These are phyloP conservation scores for Tonatia bakeri DNA, from an alignment of 2,113 vertebrate species.

Conservation along the genomic window DNA sequence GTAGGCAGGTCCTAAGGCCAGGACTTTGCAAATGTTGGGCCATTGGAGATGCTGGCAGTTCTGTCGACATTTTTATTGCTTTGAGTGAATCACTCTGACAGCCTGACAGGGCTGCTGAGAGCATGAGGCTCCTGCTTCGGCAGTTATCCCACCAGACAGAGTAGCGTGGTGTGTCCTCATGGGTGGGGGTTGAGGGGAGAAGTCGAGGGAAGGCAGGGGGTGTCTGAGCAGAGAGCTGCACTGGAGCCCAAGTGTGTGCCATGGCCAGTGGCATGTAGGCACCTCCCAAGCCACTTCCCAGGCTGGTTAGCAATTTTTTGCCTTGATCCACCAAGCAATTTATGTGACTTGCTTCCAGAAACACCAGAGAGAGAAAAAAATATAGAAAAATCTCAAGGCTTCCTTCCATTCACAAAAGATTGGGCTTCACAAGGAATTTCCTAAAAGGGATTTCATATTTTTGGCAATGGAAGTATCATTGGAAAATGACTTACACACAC, in stretches of 20 bases:
- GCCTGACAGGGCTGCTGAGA: neutral
- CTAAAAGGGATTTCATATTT: slow-evolving; percentile 12
- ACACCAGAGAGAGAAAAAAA: slow-evolving; percentile 7
- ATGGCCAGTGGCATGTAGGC: rapidly evolving
- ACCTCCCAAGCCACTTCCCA: neutral
- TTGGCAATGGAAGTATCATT: neutral
- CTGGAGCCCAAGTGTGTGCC: neutral
- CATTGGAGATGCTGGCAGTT: neutral
- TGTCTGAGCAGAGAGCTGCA: neutral
- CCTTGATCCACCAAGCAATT: neutral
- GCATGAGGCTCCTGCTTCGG: neutral
- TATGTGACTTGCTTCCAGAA: slow-evolving; percentile 8
- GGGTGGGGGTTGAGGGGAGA: neutral
- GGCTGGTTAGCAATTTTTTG: neutral
- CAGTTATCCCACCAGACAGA: neutral
- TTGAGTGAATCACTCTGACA: neutral
- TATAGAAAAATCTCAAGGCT: neutral
- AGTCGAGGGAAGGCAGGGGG: rapidly evolving
- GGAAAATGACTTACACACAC: neutral
- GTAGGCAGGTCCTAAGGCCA: neutral
- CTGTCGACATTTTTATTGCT: neutral
- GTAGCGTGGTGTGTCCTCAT: neutral
- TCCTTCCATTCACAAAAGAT: slow-evolving; percentile 22
- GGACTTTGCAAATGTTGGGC: neutral
- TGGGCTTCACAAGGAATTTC: neutral